Conservation (phyloP, 1,140 invertebrate genomes). For the Caenorhabditis brenneri region DNA sequence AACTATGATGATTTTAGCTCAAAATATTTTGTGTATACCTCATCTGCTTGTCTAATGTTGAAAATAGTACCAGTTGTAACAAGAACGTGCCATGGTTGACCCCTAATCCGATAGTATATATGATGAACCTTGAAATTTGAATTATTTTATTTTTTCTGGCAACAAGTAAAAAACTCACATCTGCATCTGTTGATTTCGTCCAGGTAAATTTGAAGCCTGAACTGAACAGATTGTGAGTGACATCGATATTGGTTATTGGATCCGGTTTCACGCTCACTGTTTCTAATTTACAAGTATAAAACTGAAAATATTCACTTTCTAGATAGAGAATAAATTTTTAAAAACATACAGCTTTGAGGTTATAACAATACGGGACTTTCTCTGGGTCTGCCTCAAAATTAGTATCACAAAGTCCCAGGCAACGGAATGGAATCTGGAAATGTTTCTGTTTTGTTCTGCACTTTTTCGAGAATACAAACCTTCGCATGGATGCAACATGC, state of each 20-base stretch:
- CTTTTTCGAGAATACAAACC: background rate
- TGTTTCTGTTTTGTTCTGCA: background rate
- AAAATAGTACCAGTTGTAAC: background rate
- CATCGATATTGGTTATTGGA: background rate
- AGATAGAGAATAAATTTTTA: too few relatives aligned
- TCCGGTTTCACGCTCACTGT: background rate
- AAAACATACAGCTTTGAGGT: too few relatives aligned
- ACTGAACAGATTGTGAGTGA: background rate
- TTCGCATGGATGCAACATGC: constrained; percentile 12
- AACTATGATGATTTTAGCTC: background rate
- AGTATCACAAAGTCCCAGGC: constrained; percentile 42
- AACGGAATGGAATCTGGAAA: constrained; percentile 39
- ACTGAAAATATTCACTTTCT: background rate
- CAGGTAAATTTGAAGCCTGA: background rate
- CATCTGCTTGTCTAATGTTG: background rate
- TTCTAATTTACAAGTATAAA: background rate
- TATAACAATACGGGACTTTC: background rate
- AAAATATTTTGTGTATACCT: background rate
- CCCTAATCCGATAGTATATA: background rate
- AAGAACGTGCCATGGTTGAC: background rate
- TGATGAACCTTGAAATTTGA: background rate
- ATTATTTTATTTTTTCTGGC: too few relatives aligned
- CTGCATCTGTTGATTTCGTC: background rate
- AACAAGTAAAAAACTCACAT: background rate
- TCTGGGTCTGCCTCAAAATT: background rate